A percentile compares a stretch with the other conserved stretches of the same genome.
Evolutionary conservation across 1,140 invertebrate species (phyloP).

Genomic region (Holotrichia oblita): DNA sequence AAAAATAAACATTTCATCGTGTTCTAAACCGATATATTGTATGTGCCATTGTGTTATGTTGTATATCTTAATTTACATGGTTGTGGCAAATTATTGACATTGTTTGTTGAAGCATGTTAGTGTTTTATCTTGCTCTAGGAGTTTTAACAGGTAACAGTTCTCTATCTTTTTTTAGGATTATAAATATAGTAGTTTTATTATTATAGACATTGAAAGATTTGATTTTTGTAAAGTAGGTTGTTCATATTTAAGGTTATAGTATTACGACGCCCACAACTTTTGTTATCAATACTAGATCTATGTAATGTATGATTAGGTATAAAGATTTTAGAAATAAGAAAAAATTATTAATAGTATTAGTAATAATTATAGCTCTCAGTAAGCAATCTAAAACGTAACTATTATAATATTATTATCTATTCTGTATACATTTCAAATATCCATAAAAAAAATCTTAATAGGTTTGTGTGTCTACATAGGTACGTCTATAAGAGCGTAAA

Average conservation of each 20-base stretch:
- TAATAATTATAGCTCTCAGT: too few relatives aligned
- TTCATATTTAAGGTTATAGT: neutral
- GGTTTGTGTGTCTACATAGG: too few relatives aligned
- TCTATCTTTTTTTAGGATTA: neutral
- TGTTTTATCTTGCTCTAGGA: slow-evolving; percentile 36
- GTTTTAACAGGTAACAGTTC: slow-evolving; percentile 19
- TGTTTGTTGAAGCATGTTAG: slow-evolving; percentile 29
- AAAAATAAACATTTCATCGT: neutral
- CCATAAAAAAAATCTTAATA: too few relatives aligned
- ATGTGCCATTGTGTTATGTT: slow-evolving; percentile 36
- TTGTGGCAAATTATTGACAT: slow-evolving; percentile 26
- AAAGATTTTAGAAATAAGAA: too few relatives aligned
- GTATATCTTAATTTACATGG: slow-evolving; percentile 37
- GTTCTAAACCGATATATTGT: neutral
- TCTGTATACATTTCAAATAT: too few relatives aligned
- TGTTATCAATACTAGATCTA: neutral
- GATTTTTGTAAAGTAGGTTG: neutral
- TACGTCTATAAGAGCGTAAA: neutral
- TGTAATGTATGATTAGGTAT: too few relatives aligned
- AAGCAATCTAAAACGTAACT: too few relatives aligned
- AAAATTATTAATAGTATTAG: too few relatives aligned
- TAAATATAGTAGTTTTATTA: neutral
- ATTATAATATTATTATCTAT: too few relatives aligned
- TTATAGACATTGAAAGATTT: neutral
- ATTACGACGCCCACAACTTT: neutral